phyloP scores from a whole-genome alignment of 2,888 invertebrate genomes.

The Sarcophaga caerulescens region DNA sequence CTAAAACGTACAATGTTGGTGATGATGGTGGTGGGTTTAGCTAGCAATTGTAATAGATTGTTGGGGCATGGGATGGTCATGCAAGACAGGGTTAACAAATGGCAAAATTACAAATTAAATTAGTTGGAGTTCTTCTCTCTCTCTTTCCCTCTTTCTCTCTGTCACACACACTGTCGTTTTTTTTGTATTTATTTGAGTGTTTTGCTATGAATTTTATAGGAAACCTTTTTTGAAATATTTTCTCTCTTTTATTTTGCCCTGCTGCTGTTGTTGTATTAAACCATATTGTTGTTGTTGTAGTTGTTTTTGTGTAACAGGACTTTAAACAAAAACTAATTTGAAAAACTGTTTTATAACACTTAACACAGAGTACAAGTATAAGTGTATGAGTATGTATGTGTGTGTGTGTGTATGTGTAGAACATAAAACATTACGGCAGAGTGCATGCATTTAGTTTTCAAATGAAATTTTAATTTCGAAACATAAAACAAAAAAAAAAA shows the following conservation, averaged over 20 bases:
- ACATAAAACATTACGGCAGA: slow-evolving; percentile 2
- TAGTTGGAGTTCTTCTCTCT: slow-evolving; percentile 15
- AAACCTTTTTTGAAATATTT: background rate
- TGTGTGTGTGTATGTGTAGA: background rate
- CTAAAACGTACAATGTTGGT: background rate
- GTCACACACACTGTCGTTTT: background rate
- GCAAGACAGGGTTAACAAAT: background rate
- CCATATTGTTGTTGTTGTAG: background rate
- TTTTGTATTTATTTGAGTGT: background rate
- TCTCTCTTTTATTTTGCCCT: no score
- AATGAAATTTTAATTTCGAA: slow-evolving; percentile 60
- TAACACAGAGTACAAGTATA: background rate
- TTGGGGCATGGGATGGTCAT: background rate
- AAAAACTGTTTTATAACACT: slow-evolving; percentile 64
- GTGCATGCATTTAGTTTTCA: slow-evolving; percentile 59
- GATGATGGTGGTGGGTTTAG: no score
- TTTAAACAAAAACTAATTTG: slow-evolving; percentile 59
- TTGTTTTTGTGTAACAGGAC: slow-evolving; percentile 40
- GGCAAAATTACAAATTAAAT: slow-evolving; percentile 50
- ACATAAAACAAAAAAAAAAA: slow-evolving; percentile 37
- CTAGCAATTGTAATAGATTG: no score
- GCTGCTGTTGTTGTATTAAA: background rate
- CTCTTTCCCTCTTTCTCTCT: background rate
- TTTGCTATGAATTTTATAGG: background rate
- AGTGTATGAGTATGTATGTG: background rate